A percentile compares a stretch with the other conserved stretches of the same genome.
These are phyloP conservation scores for Patella ulyssiponensis DNA, from an alignment of 2,888 invertebrate species.

Conservation along the genomic window DNA sequence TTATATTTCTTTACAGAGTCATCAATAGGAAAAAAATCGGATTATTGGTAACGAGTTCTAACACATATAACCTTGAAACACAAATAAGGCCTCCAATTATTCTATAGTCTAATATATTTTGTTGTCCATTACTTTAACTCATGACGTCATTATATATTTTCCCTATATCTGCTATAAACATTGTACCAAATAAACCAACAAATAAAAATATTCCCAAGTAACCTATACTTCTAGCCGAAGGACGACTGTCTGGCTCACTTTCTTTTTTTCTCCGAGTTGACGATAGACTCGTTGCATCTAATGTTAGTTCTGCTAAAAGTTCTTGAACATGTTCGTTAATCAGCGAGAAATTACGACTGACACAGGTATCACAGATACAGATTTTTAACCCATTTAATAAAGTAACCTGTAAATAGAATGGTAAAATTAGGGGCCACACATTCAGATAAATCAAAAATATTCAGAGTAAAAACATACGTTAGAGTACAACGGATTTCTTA, in stretches of 20 bases:
- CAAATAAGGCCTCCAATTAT: no score
- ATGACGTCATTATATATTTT: background rate
- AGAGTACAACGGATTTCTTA: no score
- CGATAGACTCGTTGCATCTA: background rate
- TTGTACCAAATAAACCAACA: background rate
- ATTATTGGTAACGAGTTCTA: no score
- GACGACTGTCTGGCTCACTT: background rate
- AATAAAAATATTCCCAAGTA: constrained; percentile 1
- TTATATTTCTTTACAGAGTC: no score
- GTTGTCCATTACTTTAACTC: background rate
- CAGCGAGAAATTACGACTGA: background rate
- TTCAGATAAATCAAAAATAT: no score
- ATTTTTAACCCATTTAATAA: no score
- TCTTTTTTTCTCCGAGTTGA: background rate
- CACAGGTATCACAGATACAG: background rate
- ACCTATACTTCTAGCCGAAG: background rate
- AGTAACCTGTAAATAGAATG: no score
- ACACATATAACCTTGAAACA: no score
- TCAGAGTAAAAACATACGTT: no score
- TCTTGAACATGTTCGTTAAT: background rate
- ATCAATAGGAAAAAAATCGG: no score
- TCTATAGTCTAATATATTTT: no score
- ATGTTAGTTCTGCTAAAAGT: background rate
- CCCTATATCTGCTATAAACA: background rate
- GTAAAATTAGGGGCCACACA: no score